These are phyloP conservation scores for Sylvia borin DNA, from an alignment of 2,797 vertebrate genomes.

Conservation along the genomic window DNA sequence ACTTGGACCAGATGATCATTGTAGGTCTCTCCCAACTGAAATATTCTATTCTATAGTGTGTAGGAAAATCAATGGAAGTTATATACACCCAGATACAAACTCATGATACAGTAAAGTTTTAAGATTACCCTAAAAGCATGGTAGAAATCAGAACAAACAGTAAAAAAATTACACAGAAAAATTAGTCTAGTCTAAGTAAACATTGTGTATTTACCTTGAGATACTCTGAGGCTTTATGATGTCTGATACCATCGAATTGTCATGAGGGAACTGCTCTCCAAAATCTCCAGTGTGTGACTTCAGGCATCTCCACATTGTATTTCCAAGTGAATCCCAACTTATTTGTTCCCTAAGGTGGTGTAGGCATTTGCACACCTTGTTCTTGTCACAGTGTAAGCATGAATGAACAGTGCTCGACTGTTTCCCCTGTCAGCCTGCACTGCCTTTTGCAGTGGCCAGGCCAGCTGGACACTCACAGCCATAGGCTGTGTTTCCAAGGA, in stretches of 20 bases:
- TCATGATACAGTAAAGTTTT: not conserved
- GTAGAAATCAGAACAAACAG: not conserved
- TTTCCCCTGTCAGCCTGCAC: not conserved
- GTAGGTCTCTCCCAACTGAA: not conserved
- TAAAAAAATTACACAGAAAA: not conserved
- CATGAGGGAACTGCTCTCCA: not conserved
- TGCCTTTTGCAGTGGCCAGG: not conserved
- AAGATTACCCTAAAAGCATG: not conserved
- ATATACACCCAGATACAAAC: not conserved
- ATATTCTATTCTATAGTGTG: not conserved
- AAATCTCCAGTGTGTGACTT: not conserved
- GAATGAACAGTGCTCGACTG: not conserved
- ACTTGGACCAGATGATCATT: not conserved
- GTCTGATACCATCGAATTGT: not conserved
- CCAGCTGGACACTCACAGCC: not conserved
- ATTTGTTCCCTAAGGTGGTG: not conserved
- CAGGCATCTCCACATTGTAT: not conserved
- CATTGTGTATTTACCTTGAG: not conserved
- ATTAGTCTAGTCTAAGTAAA: not conserved
- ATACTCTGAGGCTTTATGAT: not conserved
- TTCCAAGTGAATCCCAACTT: not conserved
- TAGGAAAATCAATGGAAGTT: not conserved
- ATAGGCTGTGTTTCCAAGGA: fast-evolving
- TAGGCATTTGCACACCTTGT: not conserved
- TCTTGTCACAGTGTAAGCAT: not conserved